phyloP scores from a whole-genome alignment of 2,113 vertebrate species.

The Sorex araneus region DNA sequence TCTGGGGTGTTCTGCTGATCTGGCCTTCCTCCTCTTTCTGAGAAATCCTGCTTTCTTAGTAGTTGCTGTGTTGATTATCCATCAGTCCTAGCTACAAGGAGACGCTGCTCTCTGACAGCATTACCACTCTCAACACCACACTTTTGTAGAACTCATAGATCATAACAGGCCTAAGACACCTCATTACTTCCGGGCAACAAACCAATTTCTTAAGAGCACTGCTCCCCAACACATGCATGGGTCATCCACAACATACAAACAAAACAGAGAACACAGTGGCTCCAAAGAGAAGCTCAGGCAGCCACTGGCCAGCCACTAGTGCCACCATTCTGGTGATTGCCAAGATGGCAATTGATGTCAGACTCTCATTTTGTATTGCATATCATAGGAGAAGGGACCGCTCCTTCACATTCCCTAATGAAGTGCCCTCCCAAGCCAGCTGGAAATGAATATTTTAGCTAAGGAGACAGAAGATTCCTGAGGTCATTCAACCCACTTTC shows the following conservation, averaged over 20 bases:
- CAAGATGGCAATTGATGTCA: not conserved
- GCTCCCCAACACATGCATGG: not conserved
- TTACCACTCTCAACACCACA: not conserved
- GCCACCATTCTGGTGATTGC: not conserved
- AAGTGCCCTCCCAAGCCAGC: not conserved
- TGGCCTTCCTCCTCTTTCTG: not conserved
- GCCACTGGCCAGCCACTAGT: not conserved
- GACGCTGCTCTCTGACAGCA: not conserved
- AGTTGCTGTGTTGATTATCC: not conserved
- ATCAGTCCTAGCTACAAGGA: not conserved
- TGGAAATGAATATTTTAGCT: constrained; percentile 9
- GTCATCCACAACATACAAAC: not conserved
- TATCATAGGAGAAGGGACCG: not conserved
- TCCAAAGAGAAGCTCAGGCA: not conserved
- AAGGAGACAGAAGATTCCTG: not conserved
- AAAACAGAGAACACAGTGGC: not conserved
- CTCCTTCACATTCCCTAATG: not conserved
- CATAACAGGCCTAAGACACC: not conserved
- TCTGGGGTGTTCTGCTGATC: not conserved
- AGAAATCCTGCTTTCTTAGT: not conserved
- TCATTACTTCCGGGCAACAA: not conserved
- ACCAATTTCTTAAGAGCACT: accelerated
- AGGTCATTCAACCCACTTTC: not conserved
- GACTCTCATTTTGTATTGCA: not conserved
- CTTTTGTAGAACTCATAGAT: not conserved